Percentiles rank a stretch among this genome's conserved stretches.
Conservation (phyloP, 2,113 vertebrate species). For the Eubucco bourcierii region DNA sequence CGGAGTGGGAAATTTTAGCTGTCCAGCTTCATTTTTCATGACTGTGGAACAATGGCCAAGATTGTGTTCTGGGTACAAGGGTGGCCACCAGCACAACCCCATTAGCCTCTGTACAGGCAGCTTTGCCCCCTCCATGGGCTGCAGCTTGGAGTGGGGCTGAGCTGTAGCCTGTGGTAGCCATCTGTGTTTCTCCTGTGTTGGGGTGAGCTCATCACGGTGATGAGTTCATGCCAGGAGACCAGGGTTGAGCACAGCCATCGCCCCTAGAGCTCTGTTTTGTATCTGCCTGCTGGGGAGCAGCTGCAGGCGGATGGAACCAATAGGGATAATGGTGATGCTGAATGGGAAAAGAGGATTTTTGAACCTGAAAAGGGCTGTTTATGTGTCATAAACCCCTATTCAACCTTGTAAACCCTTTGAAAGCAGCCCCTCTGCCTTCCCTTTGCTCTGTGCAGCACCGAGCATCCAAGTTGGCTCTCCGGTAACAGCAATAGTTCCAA, state of each 20-base stretch:
- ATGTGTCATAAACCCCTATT: background rate
- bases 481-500: background rate
- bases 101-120: background rate
- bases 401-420: background rate
- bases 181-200: background rate
- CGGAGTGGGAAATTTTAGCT: background rate
- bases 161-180: accelerated
- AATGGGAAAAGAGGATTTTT: background rate
- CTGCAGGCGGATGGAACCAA: background rate
- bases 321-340: background rate
- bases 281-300: background rate
- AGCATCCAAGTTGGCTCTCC: background rate
- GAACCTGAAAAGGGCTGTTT: constrained; percentile 2
- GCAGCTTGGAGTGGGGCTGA: background rate
- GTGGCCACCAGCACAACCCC: accelerated
- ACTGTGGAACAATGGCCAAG: background rate
- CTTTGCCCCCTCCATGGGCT: background rate
- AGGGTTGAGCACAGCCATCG: accelerated
- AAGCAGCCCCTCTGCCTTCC: background rate
- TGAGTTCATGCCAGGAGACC: accelerated
- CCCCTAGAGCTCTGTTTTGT: background rate
- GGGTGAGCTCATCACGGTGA: accelerated
- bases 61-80: background rate
- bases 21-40: background rate
- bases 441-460: background rate